Evolutionary conservation across 2,113 vertebrate genomes (phyloP), one percentile per base, ranked within the genome.

Genomic region (Gymnocephalus cernua): DNA sequence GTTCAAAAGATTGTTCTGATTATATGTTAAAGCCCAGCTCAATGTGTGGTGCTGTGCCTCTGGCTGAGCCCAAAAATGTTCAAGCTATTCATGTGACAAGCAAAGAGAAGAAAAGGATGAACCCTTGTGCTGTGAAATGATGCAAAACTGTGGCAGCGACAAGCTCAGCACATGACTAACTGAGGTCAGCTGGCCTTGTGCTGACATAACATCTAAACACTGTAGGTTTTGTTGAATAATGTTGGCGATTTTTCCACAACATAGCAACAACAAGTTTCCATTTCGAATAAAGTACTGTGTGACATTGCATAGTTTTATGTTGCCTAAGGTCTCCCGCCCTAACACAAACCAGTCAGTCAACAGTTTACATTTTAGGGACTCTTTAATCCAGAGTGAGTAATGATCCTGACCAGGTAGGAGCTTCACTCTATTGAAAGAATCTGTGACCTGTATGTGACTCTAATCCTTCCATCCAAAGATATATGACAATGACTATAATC

Each of bases 161-260:
- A 1, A 21, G 14, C 68, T 63, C 48, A 38, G 80, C 19, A 45
- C 56, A 48, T 85, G 89, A 93, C 82, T 79, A 75, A 86, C 56
- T 51, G n/a, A 57, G 79, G 74, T 89, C 86, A 87, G 78, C 73
- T 64, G 82, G 38, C 54, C 79, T 58, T 66, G 53, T 45, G 25
- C 81, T 88, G 85, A 84, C 79, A 78, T 44, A 6, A 79, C 87
- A 81, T 47, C 86, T 75, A 70, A 87, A 91, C 91, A 88, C 72
- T 79, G 66, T 25, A 45, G 66, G 70, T 84, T 86, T 85, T 88
- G 88, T 89, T 89, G 70, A 82, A 69, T 65, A 63, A 80, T 75
- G 58, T 64, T 72, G 29, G 63, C 68, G 21, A 47, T 57, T n/a
- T 75, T 87, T 68, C 74, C 19, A 9, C 51, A 53, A 41, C 80